Evolutionary conservation across 2,888 invertebrate species (phyloP), one percentile per base, ranked within the genome.

Genomic region (Chaetoderma sp.): DNA sequence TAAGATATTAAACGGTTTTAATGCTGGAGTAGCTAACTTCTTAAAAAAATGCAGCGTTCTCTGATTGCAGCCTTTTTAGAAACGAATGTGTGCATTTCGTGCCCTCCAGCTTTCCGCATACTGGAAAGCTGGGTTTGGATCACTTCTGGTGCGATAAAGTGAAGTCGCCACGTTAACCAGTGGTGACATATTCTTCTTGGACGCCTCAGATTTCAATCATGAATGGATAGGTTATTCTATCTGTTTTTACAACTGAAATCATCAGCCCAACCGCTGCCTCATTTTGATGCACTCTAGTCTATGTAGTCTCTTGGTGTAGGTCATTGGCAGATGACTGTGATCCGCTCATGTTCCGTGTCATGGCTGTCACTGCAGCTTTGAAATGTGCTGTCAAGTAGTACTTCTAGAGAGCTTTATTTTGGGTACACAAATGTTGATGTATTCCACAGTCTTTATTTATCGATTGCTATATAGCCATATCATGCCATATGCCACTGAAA

Each of bases 391-490:
- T 65, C 18, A 55, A 42, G 47, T 65, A 65, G 30, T 56, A 61
- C 50, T 50, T 65, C 36, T 61, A 50, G 21, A 65, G 33, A n/a
- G 61, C 56, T 16, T 21, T 45, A 32, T 60, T 57, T 16, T 61
- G 33, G 13, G 57, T 42, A 42, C 60, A 65, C 39, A 65, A 23
- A 13, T 57, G 60, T 36, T 52, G 18, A 39, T 33, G 57, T 28
- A 61, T 61, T 4, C 60, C 61, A 61, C 56, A 65, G 27, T 65
- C 65, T 49, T 49, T 57, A 50, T 57, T 65, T 13, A 54, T 25
- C 5, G 55, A 45, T 28, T 64, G 64, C 28, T 61, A 42, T 13
- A 65, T 47, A 13, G 49, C 65, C 65, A 61, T 56, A 32, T 65
- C 56, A 36, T 65, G 57, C 57, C 65, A 61, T 13, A 61, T 56